Evolutionary conservation across 2,797 vertebrate genomes (phyloP).

Genomic region (Enteromius thamalakanensis): DNA sequence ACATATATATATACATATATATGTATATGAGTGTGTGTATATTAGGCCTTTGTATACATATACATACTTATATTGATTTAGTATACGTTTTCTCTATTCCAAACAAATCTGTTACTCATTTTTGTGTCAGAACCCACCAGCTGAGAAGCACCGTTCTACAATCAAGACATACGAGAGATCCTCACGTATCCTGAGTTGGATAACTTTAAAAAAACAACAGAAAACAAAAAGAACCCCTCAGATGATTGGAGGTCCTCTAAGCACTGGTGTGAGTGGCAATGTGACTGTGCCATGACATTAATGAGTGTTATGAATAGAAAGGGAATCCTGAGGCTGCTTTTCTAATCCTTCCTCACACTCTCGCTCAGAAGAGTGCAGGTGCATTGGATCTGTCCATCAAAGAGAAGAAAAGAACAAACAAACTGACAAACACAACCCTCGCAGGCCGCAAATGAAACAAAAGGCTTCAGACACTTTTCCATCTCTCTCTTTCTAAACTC

Average conservation of each 20-base stretch:
- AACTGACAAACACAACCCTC: constrained; percentile 58
- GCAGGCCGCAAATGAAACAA: constrained; percentile 60
- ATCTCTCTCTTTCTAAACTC: constrained; percentile 42
- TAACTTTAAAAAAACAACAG: background rate
- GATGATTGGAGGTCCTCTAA: constrained; percentile 31
- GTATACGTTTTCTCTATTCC: background rate
- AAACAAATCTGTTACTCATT: background rate
- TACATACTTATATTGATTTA: too few species aligned
- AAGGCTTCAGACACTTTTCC: constrained; percentile 59
- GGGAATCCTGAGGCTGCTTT: constrained; percentile 56
- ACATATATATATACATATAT: too few species aligned
- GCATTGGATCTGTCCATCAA: constrained; percentile 54
- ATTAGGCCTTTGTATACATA: too few species aligned
- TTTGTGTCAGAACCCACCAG: background rate
- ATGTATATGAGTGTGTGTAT: too few species aligned
- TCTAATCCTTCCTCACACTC: constrained; percentile 57
- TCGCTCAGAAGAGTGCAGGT: constrained; percentile 59
- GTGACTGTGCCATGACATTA: constrained; percentile 59
- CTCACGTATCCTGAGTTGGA: constrained; percentile 7
- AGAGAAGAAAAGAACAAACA: constrained; percentile 53
- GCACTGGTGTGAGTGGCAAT: constrained; percentile 20
- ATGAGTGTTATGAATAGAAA: constrained; percentile 61
- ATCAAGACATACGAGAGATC: background rate
- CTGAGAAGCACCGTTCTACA: background rate
- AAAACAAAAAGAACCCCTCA: constrained; percentile 1